Evolutionary conservation across 2,888 invertebrate genomes (phyloP), one percentile per base, ranked within the genome.

Genomic region (Timema podura): DNA sequence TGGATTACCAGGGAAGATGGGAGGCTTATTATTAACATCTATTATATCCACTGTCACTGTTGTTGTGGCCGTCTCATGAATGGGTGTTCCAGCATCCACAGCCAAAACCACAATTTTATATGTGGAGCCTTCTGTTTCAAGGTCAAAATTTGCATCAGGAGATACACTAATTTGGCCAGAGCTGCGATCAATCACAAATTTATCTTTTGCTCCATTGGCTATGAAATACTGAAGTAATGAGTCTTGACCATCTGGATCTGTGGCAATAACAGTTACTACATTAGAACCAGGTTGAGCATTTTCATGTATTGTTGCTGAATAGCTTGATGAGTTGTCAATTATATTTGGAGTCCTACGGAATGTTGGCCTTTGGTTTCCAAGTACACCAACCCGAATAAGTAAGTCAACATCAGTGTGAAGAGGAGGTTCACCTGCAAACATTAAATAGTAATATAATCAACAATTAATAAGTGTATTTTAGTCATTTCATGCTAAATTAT

Each of bases 21-120:
- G 95, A 15, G 91, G 87, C 77, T 93, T 93, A 77, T 95, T 91
- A 76, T 94, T 94, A 0, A 91, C 89, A 75, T 92, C 92, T 75
- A 88, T 83, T 5, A 92, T 86, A 59, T 86, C 88, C 5, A 92
- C 88, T 70, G 87, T 89, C 0, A 89, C 90, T 0, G 89, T 90
- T 0, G 92, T 88, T 0, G 91, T 91, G 0, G 91, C 92, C 0
- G 92, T 92, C 82, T 91, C 91, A 9, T 88, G 88, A 44, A 91
- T 87, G 0, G 92, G 91, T 11, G 83, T 81, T 0, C 91, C 92
- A 46, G 89, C 88, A 76, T 92, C 92, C 0, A 92, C 89, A 0
- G 91, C 92, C 73, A 90, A 86, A 0, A 92, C 88, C 44, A 90
- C 84, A 0, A 91, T 87, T 76, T 89, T 87, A 75, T 91, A 91